Evolutionary conservation across 2,113 vertebrate genomes (phyloP).

Genomic region (Daubentonia madagascariensis): DNA sequence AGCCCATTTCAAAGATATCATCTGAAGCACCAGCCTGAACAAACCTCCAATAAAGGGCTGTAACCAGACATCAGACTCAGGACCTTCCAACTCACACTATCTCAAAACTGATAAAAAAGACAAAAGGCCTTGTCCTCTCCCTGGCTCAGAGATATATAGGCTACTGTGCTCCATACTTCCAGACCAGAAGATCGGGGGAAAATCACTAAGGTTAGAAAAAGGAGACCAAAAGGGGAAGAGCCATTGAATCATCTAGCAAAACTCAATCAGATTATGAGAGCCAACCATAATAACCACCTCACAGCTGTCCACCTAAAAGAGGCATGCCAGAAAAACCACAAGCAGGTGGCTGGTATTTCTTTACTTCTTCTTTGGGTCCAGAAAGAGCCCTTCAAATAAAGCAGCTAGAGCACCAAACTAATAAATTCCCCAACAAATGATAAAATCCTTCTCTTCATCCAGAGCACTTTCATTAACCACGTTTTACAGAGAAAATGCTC

Average conservation of each 20-base stretch:
- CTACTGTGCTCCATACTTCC: not conserved
- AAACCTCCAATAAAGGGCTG: not conserved
- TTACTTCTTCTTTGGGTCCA: conserved; percentile 35
- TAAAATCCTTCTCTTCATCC: not conserved
- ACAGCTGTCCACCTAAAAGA: conserved; percentile 60
- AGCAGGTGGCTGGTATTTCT: conserved; percentile 54
- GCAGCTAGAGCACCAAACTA: conserved; percentile 34
- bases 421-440: conserved; percentile 12
- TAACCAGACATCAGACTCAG: not conserved
- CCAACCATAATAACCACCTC: conserved; percentile 60
- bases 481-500: conserved; percentile 37
- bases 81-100: not conserved
- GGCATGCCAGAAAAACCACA: conserved; percentile 65
- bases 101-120: not conserved
- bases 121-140: not conserved
- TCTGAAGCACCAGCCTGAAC: not conserved
- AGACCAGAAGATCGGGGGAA: not conserved
- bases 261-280: conserved; percentile 45
- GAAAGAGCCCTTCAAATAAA: conserved; percentile 36
- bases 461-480: not conserved
- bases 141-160: not conserved
- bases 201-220: not conserved
- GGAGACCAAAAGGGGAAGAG: conserved; percentile 11
- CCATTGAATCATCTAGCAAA: conserved; percentile 45
- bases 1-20: not conserved